A percentile compares a stretch with the other conserved stretches of the same genome.
Evolutionary conservation across 2,888 invertebrate genomes (phyloP).

Genomic region (Polietes domitor): DNA sequence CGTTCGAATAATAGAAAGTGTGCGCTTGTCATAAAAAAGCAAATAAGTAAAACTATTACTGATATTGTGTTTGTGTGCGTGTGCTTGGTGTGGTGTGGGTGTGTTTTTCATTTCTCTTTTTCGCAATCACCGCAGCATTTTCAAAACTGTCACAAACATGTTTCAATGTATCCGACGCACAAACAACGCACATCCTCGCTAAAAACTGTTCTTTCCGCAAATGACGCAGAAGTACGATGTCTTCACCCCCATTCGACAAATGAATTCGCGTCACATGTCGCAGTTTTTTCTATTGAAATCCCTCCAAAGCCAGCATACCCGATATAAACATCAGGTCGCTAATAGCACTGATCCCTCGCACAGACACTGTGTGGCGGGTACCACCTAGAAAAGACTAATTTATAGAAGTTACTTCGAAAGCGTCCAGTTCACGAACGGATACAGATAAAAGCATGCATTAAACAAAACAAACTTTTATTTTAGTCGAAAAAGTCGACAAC

Average conservation of each 20-base stretch:
- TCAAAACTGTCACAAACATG: slow-evolving; percentile 53
- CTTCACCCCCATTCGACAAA: neutral
- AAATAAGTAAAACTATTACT: slow-evolving; percentile 35
- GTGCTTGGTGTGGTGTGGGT: too few relatives aligned
- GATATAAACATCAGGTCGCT: neutral
- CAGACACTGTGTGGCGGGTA: too few relatives aligned
- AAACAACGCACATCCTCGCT: neutral
- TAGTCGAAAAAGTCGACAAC: too few relatives aligned
- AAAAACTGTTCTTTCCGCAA: neutral
- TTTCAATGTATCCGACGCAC: slow-evolving; percentile 15
- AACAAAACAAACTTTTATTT: too few relatives aligned
- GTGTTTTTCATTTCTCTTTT: neutral
- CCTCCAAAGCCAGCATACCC: neutral
- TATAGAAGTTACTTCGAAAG: too few relatives aligned
- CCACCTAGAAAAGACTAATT: too few relatives aligned
- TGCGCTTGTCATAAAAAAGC: slow-evolving; percentile 29
- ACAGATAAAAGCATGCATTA: too few relatives aligned
- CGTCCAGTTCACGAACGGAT: too few relatives aligned
- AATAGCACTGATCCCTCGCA: neutral
- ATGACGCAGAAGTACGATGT: neutral
- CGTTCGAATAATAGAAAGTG: slow-evolving; percentile 32
- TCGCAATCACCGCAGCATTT: slow-evolving; percentile 34
- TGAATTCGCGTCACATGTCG: neutral
- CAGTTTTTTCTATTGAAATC: neutral
- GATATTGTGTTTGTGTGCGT: neutral